These are phyloP conservation scores for Podarcis raffonei DNA, from an alignment of 2,113 vertebrate genomes.

Conservation along the genomic window DNA sequence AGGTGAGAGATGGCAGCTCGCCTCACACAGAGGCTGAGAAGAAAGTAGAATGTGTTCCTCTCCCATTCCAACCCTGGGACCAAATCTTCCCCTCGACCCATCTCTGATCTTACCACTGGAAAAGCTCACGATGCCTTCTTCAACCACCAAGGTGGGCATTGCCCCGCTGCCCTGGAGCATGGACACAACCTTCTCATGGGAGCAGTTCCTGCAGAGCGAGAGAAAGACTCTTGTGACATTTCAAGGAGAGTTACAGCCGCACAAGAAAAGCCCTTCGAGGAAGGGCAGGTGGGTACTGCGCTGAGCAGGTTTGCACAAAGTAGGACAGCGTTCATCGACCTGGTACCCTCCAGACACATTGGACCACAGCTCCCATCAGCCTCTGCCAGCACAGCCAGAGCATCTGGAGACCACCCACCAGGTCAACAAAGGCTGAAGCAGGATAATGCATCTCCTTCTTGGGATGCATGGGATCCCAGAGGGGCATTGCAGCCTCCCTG, in stretches of 20 bases:
- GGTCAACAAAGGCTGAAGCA: too few species aligned
- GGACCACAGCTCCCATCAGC: background rate
- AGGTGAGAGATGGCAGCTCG: background rate
- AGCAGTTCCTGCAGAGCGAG: conserved; percentile 85
- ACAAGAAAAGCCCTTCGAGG: background rate
- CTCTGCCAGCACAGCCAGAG: background rate
- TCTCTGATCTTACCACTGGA: conserved; percentile 74
- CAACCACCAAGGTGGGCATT: conserved; percentile 94
- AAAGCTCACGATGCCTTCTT: conserved; percentile 87
- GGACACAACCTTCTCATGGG: conserved; percentile 98
- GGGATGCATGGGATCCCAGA: background rate
- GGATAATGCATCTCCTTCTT: background rate
- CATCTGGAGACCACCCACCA: too few species aligned
- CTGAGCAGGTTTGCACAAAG: too few species aligned
- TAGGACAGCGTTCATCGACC: too few species aligned
- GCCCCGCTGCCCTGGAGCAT: conserved; percentile 99
- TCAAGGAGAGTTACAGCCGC: rapidly evolving
- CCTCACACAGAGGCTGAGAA: background rate
- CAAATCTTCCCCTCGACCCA: background rate
- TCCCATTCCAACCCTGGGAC: background rate
- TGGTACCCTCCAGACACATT: background rate
- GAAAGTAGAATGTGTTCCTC: background rate
- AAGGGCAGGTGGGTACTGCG: background rate
- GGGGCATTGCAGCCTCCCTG: background rate
- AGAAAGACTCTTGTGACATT: background rate